phyloP scores from a whole-genome alignment of 2,797 vertebrate species.

The Antrozous pallidus region DNA sequence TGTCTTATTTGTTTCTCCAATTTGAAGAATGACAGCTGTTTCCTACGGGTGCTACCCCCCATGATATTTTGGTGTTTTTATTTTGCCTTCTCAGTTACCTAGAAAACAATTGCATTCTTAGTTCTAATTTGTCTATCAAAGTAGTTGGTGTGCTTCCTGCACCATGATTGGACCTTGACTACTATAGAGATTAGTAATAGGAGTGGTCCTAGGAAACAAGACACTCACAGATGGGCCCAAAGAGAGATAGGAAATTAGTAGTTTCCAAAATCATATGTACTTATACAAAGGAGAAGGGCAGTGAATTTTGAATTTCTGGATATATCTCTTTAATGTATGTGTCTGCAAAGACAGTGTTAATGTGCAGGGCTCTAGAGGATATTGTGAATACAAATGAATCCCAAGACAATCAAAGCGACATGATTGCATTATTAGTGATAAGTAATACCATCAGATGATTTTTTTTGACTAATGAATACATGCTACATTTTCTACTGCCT shows the following conservation, averaged over 20 bases:
- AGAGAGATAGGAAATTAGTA: neutral
- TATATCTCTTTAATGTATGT: neutral
- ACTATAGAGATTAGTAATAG: neutral
- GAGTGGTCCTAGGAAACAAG: neutral
- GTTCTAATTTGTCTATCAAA: neutral
- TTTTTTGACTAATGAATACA: slow-evolving; percentile 53
- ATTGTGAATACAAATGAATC: neutral
- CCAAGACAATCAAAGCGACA: neutral
- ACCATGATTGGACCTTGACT: neutral
- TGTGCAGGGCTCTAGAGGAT: neutral
- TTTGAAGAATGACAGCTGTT: neutral
- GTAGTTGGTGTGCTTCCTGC: neutral
- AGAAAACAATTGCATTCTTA: neutral
- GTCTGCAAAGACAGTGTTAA: neutral
- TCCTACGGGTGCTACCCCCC: neutral
- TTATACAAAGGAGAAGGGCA: neutral
- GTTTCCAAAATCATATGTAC: neutral
- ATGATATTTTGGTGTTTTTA: neutral
- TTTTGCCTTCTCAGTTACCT: neutral
- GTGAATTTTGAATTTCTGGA: neutral
- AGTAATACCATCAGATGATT: slow-evolving; percentile 17
- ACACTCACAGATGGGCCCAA: neutral
- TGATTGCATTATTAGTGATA: slow-evolving; percentile 20
- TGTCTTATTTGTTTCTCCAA: neutral
- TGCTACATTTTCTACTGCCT: slow-evolving; percentile 10